These are phyloP conservation scores for Spongilla lacustris DNA, from an alignment of 37 sponge, comb jelly and placozoan species.

Conservation along the genomic window DNA sequence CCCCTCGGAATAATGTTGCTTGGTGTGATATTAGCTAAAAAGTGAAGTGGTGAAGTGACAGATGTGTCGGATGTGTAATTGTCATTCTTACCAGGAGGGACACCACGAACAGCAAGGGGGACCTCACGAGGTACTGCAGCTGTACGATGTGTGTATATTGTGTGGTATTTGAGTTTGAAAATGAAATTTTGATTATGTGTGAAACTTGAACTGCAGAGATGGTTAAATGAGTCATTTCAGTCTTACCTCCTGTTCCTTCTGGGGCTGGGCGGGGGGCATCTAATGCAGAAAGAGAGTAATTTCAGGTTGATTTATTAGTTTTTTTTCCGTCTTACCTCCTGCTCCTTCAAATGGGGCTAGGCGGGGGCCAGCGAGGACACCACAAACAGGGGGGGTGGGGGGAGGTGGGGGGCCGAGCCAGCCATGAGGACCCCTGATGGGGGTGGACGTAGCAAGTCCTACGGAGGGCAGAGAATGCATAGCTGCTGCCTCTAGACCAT, in stretches of 20 bases:
- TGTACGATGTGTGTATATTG: slow-evolving; percentile 1
- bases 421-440: slow-evolving; percentile 1
- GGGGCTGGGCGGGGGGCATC: background rate
- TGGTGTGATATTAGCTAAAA: background rate
- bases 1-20: background rate
- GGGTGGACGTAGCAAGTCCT: slow-evolving; percentile 1
- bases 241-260: background rate
- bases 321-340: background rate
- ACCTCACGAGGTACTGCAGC: background rate
- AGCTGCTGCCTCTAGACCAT: slow-evolving; percentile 1
- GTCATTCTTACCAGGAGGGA: background rate
- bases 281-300: slow-evolving; percentile 1
- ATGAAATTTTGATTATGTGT: background rate
- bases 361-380: too few relatives aligned
- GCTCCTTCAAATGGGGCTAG: background rate
- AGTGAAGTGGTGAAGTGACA: background rate
- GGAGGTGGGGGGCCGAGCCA: slow-evolving; percentile 1
- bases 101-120: slow-evolving; percentile 1
- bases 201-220: slow-evolving; percentile 1
- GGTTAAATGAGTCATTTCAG: slow-evolving; percentile 1
- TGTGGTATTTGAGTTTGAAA: slow-evolving; percentile 1
- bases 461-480: slow-evolving; percentile 1
- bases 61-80: background rate
- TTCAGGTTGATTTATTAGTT: slow-evolving; percentile 1
- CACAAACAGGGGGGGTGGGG: background rate